phyloP scores from a whole-genome alignment of 2,113 vertebrate species.

The Rhea pennata region DNA sequence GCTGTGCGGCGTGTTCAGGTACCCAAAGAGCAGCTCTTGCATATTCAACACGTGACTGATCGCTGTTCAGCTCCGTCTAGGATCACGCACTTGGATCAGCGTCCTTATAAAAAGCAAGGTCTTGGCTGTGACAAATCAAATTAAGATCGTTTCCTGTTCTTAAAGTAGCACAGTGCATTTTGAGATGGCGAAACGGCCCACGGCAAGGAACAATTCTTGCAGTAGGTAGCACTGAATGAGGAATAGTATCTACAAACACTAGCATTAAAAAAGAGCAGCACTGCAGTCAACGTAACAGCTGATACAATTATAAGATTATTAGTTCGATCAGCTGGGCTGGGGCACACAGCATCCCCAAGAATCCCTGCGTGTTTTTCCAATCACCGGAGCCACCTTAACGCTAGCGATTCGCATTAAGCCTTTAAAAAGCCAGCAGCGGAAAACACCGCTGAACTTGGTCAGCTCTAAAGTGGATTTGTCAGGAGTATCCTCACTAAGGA shows the following conservation, averaged over 20 bases:
- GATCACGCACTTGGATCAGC: not conserved
- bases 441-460: constrained; percentile 17
- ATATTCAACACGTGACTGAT: rapidly evolving
- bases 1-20: rapidly evolving
- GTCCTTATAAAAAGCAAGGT: not conserved
- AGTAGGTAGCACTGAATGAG: not conserved
- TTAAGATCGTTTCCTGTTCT: constrained; percentile 17
- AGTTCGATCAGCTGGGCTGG: not conserved
- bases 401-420: not conserved
- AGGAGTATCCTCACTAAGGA: constrained; percentile 7
- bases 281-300: not conserved
- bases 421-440: not conserved
- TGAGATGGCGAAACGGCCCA: not conserved
- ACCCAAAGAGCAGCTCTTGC: not conserved
- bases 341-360: not conserved
- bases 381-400: not conserved
- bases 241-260: not conserved
- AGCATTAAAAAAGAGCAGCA: not conserved
- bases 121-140: not conserved
- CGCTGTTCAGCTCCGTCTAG: not conserved
- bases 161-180: not conserved
- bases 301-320: not conserved
- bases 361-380: not conserved
- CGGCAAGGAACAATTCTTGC: not conserved
- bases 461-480: not conserved